Base-by-base conservation (phyloP, 2,113 vertebrate genomes). In the Proteles cristata region DNA sequence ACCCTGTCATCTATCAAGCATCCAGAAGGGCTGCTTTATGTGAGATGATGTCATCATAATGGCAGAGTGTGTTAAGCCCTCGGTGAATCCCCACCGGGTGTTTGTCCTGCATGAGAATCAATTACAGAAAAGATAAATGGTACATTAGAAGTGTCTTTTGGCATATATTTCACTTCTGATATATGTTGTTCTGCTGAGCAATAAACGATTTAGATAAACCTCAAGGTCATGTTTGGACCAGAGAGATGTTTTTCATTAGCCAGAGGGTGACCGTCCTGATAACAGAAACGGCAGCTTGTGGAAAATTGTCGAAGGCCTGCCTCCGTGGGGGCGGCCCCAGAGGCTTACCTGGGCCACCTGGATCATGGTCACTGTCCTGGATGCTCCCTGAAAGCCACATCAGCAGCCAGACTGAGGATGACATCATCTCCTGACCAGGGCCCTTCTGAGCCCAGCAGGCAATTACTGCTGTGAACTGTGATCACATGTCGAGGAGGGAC, bases 81-180 rank as follows among this genome's bases (percentile, higher is more conserved):
- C 94, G 1, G 2, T 0, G 14, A 97, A 97, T 97, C 97, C 98
- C 98, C 91, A 11, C 97, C 1, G 68, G 97, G 98, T 89, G 97
- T 98, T 98, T 98, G 98, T 98, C 98, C 98, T 98, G 97, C 98
- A 92, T 96, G 97, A 19, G 39, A 98, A 98, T 98, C 98, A 98
- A 98, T 99, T 98, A 98, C 97, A 96, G 98, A 90, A 97, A 95
- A 97, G 98, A 98, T 98, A 97, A 93, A 12, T 7, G 26, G 45
- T 88, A 81, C 98, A 97, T 98, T 98, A 98, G 95, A 98, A 97
- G 96, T 96, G 97, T 93, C 98, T 98, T 98, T 98, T 96, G 98
- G 97, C 65, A 7, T 66, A 79, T 94, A 94, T 98, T 98, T 98
- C 98, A 97, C 96, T 97, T 48, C 80, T 98, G 98, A 99, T 98